Evolutionary conservation across 2,888 invertebrate species (phyloP), one percentile per base, ranked within the genome.

Genomic region (Agonopterix arenella): DNA sequence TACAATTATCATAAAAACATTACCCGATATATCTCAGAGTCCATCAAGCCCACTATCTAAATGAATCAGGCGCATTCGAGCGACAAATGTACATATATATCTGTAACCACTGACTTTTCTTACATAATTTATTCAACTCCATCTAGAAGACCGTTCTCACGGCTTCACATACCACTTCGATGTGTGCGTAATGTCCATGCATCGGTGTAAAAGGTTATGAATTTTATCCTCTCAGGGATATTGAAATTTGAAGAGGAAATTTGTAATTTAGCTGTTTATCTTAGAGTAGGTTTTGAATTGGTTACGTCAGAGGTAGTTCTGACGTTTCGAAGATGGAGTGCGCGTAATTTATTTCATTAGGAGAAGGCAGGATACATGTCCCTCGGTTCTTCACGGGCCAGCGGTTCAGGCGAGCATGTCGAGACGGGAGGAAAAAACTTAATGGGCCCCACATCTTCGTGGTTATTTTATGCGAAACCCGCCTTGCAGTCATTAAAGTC

Each of bases 301-400:
- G 1, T 1, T 2, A 13, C 2, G 41, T 0, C 2, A 0, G 8
- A 1, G 57, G 55, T 36, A 38, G 54, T 66, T 80, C 52, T 0
- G 65, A 3, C 61, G 50, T 73, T 80, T 56, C 52, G 46, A 4
- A 11, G 13, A 51, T 61, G 52, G 45, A 50, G 46, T 47, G 52
- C 51, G 53, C 50, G 71, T 85, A 85, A 86, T 85, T 85, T 86
- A 86, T 82, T 86, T 85, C 81, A 84, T 86, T 84, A 84, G 82
- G 85, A 85, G 80, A 81, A 81, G 82, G 81, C 84, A 85, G 85
- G 84, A 84, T 84, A 82, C 79, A 76, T 88, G 86, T 88, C 88
- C 88, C 86, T 86, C 83, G 62, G 66, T 72, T 84, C 84, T 85
- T 83, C 81, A 86, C 74, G 85, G 80, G 67, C 85, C 73, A 86